Conservation (phyloP, 1,140 invertebrate genomes). For the Stratiolaelaps scimitus region DNA sequence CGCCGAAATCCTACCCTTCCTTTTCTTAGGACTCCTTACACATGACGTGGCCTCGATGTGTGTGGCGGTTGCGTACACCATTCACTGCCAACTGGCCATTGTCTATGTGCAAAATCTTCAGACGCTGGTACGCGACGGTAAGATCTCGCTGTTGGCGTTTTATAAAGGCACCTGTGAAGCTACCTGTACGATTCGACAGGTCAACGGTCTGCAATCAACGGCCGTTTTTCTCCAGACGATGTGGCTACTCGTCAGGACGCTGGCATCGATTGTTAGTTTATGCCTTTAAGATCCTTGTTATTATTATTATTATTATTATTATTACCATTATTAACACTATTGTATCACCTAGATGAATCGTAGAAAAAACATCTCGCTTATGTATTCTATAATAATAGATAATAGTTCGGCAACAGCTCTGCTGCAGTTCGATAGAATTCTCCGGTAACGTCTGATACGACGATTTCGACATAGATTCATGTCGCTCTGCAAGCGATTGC, state of each 20-base stretch:
- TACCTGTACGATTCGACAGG: slow-evolving; percentile 17
- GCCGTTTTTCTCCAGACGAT: slow-evolving; percentile 22
- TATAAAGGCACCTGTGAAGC: slow-evolving; percentile 24
- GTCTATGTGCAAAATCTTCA: slow-evolving; percentile 21
- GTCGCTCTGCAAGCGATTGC: no score
- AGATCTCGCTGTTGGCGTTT: slow-evolving; percentile 17
- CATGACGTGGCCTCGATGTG: slow-evolving; percentile 21
- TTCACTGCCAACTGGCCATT: slow-evolving; percentile 9
- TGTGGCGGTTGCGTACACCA: slow-evolving; percentile 15
- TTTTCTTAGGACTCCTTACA: not conserved
- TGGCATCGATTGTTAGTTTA: slow-evolving; percentile 21
- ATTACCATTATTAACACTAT: no score
- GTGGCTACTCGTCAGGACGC: slow-evolving; percentile 15
- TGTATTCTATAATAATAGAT: no score
- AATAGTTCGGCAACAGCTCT: no score
- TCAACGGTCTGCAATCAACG: slow-evolving; percentile 15
- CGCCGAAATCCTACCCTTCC: no score
- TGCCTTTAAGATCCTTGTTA: no score
- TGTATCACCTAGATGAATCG: no score
- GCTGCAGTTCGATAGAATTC: no score
- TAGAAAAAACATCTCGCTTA: no score
- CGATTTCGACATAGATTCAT: no score
- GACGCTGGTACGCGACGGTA: slow-evolving; percentile 10
- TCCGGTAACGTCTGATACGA: no score
- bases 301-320: no score